A percentile compares a stretch with the other conserved stretches of the same genome.
Conservation (phyloP, 2,113 vertebrate species). For the Merops nubicus region DNA sequence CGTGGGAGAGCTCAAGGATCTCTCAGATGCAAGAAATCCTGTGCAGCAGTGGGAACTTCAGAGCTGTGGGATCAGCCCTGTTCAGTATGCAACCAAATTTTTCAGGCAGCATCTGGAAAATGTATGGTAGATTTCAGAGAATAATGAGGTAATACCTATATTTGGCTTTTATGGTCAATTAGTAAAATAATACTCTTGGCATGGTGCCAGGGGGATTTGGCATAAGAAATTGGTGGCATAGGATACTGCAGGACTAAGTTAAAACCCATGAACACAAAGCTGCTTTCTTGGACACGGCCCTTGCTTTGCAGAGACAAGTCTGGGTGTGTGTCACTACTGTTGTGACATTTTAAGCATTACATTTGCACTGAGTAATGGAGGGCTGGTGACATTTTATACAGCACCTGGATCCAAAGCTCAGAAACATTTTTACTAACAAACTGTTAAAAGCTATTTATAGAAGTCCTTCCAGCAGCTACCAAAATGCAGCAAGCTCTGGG, state of each 20-base stretch:
- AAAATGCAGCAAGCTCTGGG: not conserved
- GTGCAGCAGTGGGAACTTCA: not conserved
- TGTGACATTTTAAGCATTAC: not conserved
- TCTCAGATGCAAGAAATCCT: not conserved
- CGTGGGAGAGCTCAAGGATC: fast-evolving
- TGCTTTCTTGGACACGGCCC: not conserved
- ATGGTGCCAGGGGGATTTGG: not conserved
- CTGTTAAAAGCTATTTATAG: not conserved
- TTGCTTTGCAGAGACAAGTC: not conserved
- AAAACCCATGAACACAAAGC: not conserved
- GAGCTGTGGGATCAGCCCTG: not conserved
- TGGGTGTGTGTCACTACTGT: not conserved
- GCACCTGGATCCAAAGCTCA: not conserved
- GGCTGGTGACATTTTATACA: not conserved
- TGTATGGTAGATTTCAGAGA: not conserved
- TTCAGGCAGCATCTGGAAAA: conserved; percentile 26
- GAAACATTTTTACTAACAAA: not conserved
- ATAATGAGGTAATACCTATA: not conserved
- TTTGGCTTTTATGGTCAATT: conserved; percentile 6
- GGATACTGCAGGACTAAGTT: not conserved
- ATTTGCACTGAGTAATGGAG: not conserved
- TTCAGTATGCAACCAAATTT: not conserved
- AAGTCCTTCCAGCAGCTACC: not conserved
- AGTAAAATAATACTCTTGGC: not conserved
- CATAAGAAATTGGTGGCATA: not conserved